Percentiles rank a stretch among this genome's conserved stretches.
Conservation (phyloP, 2,113 vertebrate species). For the Aythya baeri region DNA sequence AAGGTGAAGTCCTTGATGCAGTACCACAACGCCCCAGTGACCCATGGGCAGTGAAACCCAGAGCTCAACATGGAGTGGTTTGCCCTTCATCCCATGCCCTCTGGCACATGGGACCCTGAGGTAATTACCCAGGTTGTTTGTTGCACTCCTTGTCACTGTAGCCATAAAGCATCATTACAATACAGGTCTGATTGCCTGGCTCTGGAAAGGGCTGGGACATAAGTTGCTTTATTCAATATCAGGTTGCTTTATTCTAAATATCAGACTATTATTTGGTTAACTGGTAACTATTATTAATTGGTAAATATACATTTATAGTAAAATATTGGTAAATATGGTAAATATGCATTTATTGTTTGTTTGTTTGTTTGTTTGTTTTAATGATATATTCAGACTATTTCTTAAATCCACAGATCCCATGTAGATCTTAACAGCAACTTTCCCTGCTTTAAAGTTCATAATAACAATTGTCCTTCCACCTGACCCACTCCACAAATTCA, state of each 20-base stretch:
- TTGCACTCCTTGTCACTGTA: neutral
- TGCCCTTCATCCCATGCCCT: neutral
- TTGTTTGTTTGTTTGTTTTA: no score
- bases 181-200: neutral
- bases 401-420: neutral
- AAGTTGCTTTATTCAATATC: neutral
- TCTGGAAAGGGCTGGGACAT: neutral
- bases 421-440: neutral
- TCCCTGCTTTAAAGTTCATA: neutral
- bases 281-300: neutral
- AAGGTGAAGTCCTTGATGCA: neutral
- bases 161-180: neutral
- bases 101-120: fast-evolving
- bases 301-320: neutral
- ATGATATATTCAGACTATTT: neutral
- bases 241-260: neutral
- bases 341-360: no score
- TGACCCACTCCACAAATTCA: neutral
- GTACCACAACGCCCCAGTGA: neutral
- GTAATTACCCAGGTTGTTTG: neutral
- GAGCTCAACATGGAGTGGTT: neutral
- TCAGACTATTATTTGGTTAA: neutral
- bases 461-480: neutral
- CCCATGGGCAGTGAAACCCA: neutral
- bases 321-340: neutral